phyloP scores from a whole-genome alignment of 1,140 invertebrate genomes.

The Coptotermes formosanus region DNA sequence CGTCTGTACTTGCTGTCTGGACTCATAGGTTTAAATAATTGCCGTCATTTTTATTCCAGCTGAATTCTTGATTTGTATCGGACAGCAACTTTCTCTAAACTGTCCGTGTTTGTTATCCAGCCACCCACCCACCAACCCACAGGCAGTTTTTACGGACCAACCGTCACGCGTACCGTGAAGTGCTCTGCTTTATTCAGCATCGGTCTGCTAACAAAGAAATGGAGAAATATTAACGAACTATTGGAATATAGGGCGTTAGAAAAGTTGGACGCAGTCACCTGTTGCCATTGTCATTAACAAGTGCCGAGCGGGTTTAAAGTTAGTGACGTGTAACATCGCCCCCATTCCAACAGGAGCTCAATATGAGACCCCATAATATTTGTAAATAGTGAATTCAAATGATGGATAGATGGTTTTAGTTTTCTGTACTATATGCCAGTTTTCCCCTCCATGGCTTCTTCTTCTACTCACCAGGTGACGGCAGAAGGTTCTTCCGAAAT shows the following conservation, averaged over 20 bases:
- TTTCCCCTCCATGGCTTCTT: no score
- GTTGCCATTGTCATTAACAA: not conserved
- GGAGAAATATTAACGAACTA: not conserved
- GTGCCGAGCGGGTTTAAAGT: no score
- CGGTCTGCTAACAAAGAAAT: not conserved
- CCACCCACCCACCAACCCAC: not conserved
- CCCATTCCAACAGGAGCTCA: no score
- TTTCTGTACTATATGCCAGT: no score
- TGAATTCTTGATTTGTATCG: not conserved
- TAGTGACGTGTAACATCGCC: no score
- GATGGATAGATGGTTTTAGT: no score
- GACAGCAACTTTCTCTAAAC: not conserved
- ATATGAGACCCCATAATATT: no score
- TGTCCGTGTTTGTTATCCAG: not conserved
- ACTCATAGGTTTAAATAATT: not conserved
- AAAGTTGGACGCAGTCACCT: not conserved
- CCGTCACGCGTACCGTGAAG: not conserved
- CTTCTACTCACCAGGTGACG: no score
- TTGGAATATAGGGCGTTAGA: not conserved
- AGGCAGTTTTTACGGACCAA: not conserved
- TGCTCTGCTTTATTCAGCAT: not conserved
- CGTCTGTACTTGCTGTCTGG: not conserved
- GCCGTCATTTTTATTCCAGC: constrained; percentile 1
- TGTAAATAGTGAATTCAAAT: no score
- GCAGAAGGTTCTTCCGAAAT: no score